These are phyloP conservation scores for Limnothrissa miodon DNA, from an alignment of 2,113 vertebrate species.

Conservation along the genomic window DNA sequence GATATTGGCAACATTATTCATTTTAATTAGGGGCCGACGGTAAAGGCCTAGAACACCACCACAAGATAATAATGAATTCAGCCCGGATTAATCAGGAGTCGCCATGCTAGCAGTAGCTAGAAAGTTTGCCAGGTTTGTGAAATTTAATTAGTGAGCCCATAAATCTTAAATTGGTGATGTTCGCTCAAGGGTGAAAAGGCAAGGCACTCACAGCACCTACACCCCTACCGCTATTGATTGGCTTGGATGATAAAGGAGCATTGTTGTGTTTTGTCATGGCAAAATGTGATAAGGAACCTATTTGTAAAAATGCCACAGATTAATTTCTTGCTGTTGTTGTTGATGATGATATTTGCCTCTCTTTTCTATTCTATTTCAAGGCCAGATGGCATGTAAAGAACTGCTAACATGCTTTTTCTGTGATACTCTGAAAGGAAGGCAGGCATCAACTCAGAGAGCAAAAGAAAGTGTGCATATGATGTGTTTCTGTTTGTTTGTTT, in stretches of 20 bases:
- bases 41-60: conserved; percentile 26
- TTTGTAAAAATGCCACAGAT: neutral
- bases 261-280: conserved; percentile 5
- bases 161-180: conserved; percentile 28
- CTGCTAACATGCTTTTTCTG: neutral
- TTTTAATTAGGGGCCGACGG: conserved; percentile 36
- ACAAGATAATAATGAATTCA: conserved; percentile 40
- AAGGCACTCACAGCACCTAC: neutral
- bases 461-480: neutral
- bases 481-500: neutral
- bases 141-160: conserved; percentile 39
- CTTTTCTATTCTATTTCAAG: neutral
- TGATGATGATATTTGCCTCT: neutral
- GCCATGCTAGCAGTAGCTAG: conserved; percentile 21
- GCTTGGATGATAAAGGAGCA: conserved; percentile 1
- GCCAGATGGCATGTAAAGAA: conserved; percentile 8
- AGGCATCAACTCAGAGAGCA: neutral
- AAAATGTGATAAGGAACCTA: neutral
- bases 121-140: conserved; percentile 35
- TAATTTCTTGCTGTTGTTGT: neutral
- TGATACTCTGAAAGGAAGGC: neutral
- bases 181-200: conserved; percentile 10
- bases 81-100: conserved; percentile 30
- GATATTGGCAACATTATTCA: conserved; percentile 33
- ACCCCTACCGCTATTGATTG: neutral